Percentiles rank a stretch among this genome's conserved stretches.
Conservation (phyloP, 2,113 vertebrate genomes). For the Opisthocomus hoazin region DNA sequence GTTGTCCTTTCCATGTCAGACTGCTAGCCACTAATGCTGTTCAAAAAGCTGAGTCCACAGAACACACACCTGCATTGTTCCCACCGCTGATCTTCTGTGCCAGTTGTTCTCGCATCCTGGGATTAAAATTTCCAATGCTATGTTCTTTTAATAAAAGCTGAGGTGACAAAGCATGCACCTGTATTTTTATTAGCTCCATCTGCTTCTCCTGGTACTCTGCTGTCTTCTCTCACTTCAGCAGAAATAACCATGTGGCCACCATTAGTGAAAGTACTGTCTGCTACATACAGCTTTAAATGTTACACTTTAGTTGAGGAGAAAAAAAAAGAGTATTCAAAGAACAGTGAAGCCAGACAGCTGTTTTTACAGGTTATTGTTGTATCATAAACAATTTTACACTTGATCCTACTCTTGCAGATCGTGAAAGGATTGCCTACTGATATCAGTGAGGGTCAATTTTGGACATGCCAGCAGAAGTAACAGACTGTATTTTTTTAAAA, state of each 20-base stretch:
- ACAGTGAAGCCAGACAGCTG: background rate
- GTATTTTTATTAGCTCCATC: background rate
- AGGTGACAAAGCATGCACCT: constrained; percentile 44
- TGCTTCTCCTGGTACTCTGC: background rate
- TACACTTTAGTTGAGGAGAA: background rate
- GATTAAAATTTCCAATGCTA: background rate
- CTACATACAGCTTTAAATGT: background rate
- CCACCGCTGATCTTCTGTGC: background rate
- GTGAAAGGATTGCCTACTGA: background rate
- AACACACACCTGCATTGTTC: constrained; percentile 28
- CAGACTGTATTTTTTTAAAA: background rate
- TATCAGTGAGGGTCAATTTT: background rate
- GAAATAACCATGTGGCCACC: background rate
- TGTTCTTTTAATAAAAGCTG: constrained; percentile 55
- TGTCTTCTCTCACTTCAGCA: background rate
- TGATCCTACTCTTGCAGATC: background rate
- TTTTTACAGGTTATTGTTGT: background rate
- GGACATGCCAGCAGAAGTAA: background rate
- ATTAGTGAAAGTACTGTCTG: background rate
- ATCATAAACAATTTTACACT: background rate
- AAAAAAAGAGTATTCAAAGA: background rate
- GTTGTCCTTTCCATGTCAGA: background rate
- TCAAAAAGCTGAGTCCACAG: constrained; percentile 27
- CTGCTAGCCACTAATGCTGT: background rate
- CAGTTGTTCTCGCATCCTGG: background rate